A percentile compares a stretch with the other conserved stretches of the same genome.
Conservation (phyloP, 2,888 invertebrate genomes). For the Amiota communis region DNA sequence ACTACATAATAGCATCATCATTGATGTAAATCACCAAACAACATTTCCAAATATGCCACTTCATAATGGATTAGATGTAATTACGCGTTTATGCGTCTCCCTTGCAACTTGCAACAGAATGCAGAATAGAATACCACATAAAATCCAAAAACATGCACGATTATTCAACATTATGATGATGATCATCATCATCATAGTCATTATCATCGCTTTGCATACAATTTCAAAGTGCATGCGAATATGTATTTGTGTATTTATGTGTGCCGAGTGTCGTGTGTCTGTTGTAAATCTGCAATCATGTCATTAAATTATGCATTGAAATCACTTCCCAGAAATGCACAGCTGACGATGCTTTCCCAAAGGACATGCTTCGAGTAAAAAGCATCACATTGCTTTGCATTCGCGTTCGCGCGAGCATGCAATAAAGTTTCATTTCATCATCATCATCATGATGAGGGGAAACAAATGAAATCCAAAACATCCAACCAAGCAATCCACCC, state of each 20-base stretch:
- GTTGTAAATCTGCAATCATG: conserved; percentile 36
- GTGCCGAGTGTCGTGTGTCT: not conserved
- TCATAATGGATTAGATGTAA: conserved; percentile 20
- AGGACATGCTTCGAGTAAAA: not conserved
- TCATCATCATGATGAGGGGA: not conserved
- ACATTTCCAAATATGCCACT: not conserved
- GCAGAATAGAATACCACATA: not conserved
- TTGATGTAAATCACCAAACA: no score
- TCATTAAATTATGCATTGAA: conserved; percentile 66
- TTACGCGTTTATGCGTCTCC: not conserved
- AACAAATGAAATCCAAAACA: not conserved
- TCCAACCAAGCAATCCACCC: not conserved
- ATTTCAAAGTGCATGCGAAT: not conserved
- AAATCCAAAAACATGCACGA: not conserved
- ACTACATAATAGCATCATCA: no score
- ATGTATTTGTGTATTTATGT: not conserved
- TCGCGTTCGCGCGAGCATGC: not conserved
- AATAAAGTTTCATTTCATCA: not conserved
- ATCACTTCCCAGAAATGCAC: conserved; percentile 65
- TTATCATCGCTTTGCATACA: no score
- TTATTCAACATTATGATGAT: conserved; percentile 3
- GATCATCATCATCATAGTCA: no score
- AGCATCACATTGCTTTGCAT: not conserved
- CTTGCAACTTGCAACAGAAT: not conserved
- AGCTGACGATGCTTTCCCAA: conserved; percentile 32